Evolutionary conservation across 2,113 vertebrate species (phyloP).

Genomic region (Chiloscyllium plagiosum): DNA sequence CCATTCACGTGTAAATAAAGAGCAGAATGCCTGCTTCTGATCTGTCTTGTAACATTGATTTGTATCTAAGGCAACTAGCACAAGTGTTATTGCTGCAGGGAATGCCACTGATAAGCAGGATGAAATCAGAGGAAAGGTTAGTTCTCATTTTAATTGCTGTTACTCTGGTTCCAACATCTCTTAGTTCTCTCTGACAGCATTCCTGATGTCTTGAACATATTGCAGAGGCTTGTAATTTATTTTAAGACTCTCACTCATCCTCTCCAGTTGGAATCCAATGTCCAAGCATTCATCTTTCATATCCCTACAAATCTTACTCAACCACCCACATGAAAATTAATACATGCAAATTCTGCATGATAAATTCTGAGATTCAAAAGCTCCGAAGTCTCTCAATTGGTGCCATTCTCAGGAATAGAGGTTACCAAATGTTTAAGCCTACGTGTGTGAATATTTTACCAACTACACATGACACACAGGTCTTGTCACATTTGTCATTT

Average conservation of each 20-base stretch:
- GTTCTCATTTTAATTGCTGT: not conserved
- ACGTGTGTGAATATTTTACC: not conserved
- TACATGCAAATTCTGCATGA: not conserved
- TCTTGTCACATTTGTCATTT: not conserved
- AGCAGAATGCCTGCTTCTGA: not conserved
- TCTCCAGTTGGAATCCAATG: not conserved
- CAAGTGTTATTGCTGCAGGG: not conserved
- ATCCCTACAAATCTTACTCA: not conserved
- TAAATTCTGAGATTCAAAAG: not conserved
- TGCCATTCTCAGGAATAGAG: not conserved
- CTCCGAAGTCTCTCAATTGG: no score
- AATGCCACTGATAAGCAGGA: not conserved
- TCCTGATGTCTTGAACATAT: not conserved
- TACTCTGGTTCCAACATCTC: not conserved
- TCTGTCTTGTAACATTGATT: not conserved
- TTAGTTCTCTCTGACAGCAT: not conserved
- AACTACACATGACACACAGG: not conserved
- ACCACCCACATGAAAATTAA: not conserved
- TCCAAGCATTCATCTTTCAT: not conserved
- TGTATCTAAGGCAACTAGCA: not conserved
- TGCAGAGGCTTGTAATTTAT: not conserved
- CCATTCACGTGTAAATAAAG: not conserved
- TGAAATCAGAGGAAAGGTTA: not conserved
- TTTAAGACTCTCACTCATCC: not conserved
- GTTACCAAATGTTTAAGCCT: not conserved